These are phyloP conservation scores for Taenaris catops DNA, from an alignment of 2,888 invertebrate genomes.

Conservation along the genomic window DNA sequence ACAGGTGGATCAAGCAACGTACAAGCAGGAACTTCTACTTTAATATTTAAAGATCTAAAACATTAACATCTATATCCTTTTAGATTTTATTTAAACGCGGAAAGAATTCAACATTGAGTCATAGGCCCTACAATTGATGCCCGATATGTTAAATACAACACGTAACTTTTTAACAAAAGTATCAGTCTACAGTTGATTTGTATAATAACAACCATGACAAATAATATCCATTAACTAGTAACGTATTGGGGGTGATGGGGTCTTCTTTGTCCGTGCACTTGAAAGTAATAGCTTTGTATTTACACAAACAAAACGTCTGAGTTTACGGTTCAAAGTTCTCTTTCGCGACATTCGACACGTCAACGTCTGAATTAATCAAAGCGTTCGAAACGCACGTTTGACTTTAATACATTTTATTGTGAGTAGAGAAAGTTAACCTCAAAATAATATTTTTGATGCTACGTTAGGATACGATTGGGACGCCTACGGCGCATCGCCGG, in stretches of 20 bases:
- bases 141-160: slow-evolving; percentile 54
- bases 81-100: slow-evolving; percentile 16
- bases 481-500: slow-evolving; percentile 37
- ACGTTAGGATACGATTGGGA: slow-evolving; percentile 65
- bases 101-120: slow-evolving; percentile 38
- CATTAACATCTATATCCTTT: slow-evolving; percentile 26
- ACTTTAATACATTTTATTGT: slow-evolving; percentile 48
- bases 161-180: slow-evolving; percentile 45
- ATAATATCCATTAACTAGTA: slow-evolving; percentile 45
- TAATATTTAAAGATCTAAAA: slow-evolving; percentile 42
- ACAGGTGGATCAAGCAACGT: slow-evolving; percentile 71
- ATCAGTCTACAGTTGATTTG: slow-evolving; percentile 41
- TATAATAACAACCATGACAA: slow-evolving; percentile 43
- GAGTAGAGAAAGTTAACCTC: slow-evolving; percentile 65
- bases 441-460: slow-evolving; percentile 74
- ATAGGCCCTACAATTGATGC: slow-evolving; percentile 64
- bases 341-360: slow-evolving; percentile 73
- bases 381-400: slow-evolving; percentile 39
- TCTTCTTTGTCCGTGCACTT: slow-evolving; percentile 78
- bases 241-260: slow-evolving; percentile 48
- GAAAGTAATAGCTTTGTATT: slow-evolving; percentile 76
- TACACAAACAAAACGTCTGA: slow-evolving; percentile 77
- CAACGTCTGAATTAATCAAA: slow-evolving; percentile 39
- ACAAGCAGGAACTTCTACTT: slow-evolving; percentile 71
- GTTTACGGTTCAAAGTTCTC: slow-evolving; percentile 65